Base-by-base conservation (phyloP, 1,140 invertebrate species). In the Drosophila athabasca region DNA sequence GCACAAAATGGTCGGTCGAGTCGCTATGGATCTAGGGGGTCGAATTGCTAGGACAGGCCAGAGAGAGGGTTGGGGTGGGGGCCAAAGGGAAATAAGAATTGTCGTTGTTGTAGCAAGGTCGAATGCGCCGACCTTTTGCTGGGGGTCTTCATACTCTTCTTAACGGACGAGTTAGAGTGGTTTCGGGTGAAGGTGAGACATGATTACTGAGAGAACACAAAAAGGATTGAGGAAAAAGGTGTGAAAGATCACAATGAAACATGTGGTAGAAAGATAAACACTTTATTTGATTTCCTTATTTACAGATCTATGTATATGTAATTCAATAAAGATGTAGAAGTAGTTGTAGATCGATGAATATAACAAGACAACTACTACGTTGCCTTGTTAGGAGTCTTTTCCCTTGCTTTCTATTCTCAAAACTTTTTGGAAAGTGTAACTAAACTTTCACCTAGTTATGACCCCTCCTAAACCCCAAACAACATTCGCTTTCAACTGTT, bases 101-200 rank as follows among this genome's bases (percentile, higher is more conserved):
- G 31, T 49, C 59, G 70, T 74, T 74, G 31, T 35, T 54, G 50
- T 66, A 41, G 70, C 69, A 74, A 74, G 69, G 60, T 74, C 69
- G 58, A 65, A 22, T 26, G 44, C 35, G 29, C 24, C 53, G 50
- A 58, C 52, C 67, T 67, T 26, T 71, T 51, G 45, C 50, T 50
- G 52, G 24, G 6, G 8, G 35, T 39, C 11, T 39, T 1, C 1
- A 70, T 69, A 70, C 67, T 19, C 67, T 69, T 48, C 24, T 35
- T 5, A 29, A 52, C 17, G 24, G 11, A 8, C 2, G 61, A 15
- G 61, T 54, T 54, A 5, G 35, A 13, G 11, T 13, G 11, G 11
- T 39, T 39, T 39, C 3, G 13, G 35, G 11, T 11, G 9, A 13
- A 39, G 11, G 35, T 39, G 0, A 3, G 9, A 13, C 11, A 13